These are phyloP conservation scores for Idaea aversata DNA, from an alignment of 2,888 invertebrate genomes.

Conservation along the genomic window DNA sequence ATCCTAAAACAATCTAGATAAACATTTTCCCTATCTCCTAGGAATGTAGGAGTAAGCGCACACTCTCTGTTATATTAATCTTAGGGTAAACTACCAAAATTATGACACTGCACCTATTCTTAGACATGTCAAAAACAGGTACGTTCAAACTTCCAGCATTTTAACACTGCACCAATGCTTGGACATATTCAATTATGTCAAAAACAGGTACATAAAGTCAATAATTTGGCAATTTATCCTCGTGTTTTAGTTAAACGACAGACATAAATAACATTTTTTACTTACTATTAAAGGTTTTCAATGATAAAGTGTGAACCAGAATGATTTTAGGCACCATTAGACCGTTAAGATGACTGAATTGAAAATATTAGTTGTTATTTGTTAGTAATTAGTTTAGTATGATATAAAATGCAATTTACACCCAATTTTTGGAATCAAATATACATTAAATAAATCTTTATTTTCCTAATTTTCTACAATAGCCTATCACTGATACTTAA, in stretches of 20 bases:
- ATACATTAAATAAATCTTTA: neutral
- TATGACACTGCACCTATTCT: neutral
- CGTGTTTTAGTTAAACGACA: neutral
- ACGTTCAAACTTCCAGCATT: too few species aligned
- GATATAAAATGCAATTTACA: neutral
- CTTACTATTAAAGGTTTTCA: neutral
- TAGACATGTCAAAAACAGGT: neutral
- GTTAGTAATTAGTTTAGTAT: neutral
- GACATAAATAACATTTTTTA: neutral
- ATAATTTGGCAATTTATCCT: constrained; percentile 7
- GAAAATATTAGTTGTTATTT: neutral
- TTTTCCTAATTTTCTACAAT: neutral
- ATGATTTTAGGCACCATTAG: constrained; percentile 43
- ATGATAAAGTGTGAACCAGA: constrained; percentile 15
- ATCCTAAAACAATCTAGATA: constrained; percentile 8
- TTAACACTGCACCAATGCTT: neutral
- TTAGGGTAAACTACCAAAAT: neutral
- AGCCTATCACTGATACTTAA: neutral
- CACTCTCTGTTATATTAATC: neutral
- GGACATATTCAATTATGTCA: neutral
- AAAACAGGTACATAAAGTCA: neutral
- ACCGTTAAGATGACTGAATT: constrained; percentile 23
- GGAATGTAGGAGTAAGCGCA: constrained; percentile 16
- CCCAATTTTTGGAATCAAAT: neutral
- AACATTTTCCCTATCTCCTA: neutral